Base-by-base conservation (phyloP, 1,140 invertebrate species). In the Calliphora vicina region DNA sequence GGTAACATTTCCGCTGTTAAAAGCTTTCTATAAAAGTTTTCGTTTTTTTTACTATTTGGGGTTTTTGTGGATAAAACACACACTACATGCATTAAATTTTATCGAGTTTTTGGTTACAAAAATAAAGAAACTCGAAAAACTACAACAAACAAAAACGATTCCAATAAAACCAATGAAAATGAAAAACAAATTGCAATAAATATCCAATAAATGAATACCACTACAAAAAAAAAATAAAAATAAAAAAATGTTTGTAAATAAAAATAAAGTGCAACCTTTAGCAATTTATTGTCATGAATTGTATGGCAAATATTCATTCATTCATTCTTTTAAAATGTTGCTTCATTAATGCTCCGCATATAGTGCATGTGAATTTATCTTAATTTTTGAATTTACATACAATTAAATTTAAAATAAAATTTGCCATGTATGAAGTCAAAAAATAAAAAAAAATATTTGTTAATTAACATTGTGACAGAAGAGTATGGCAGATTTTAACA, bases 1-100 rank as follows among this genome's bases (percentile, higher is more conserved):
- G 74, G n/a, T 43, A n/a, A 78, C 74, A 78, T 78, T 78, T 78
- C 74, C 74, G 74, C 42, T 78, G 74, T 43, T 78, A 78, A 78
- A 78, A 78, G 74, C 74, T 78, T 78, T 78, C 42, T 2, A 67
- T 67, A 67, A 67, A 67, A 67, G n/a, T 67, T 67, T 67, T 67
- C 20, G 8, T 67, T 67, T 67, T 23, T 67, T 23, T 45, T 3
- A 45, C 2, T 78, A 23, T 78, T 78, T 43, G 35, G 6, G 35
- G 35, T 43, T 78, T 78, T 23, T 45, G 35, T 45, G 74, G 35
- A 25, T 45, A 76, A 42, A 76, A 76, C 17, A 57, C 20, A 67
- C 61, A 23, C 20, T 20, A 43, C n/a, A 78, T 43, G 29, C 74
- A 78, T 78, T 78, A 12, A 45, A 43, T 43, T 43, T 78, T 78